phyloP scores from a whole-genome alignment of 2,797 vertebrate genomes.

The Mus caroli region DNA sequence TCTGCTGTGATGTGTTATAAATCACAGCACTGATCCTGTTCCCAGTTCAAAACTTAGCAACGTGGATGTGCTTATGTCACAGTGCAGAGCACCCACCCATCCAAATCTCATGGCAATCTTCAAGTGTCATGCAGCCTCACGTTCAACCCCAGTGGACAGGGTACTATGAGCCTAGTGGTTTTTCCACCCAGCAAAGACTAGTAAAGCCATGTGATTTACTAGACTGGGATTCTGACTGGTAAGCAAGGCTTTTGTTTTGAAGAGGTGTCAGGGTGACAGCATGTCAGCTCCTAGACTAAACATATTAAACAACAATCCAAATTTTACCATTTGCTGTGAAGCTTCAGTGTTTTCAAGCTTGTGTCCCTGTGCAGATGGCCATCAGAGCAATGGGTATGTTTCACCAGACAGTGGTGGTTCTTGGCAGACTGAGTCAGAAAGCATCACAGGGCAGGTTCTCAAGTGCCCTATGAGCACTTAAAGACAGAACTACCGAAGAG shows the following conservation, averaged over 20 bases:
- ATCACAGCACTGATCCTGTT: conserved; percentile 73
- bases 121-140: conserved; percentile 84
- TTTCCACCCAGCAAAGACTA: conserved; percentile 56
- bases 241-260: background rate
- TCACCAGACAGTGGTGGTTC: too few species aligned
- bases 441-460: background rate
- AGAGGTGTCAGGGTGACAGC: background rate
- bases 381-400: background rate
- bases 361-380: background rate
- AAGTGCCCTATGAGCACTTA: background rate
- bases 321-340: background rate
- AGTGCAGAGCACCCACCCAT: conserved; percentile 72
- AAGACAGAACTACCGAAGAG: background rate
- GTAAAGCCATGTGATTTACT: conserved; percentile 52
- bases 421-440: background rate
- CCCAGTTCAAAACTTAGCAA: conserved; percentile 84
- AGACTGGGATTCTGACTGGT: background rate
- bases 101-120: conserved; percentile 80
- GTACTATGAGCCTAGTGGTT: conserved; percentile 77
- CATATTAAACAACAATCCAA: background rate
- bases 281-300: background rate
- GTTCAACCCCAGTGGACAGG: conserved; percentile 61
- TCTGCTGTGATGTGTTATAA: conserved; percentile 74
- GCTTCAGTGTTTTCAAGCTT: background rate
- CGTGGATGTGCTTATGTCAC: conserved; percentile 65